Conservation (phyloP, 2,797 vertebrate genomes). For the Peromyscus melanophrys region DNA sequence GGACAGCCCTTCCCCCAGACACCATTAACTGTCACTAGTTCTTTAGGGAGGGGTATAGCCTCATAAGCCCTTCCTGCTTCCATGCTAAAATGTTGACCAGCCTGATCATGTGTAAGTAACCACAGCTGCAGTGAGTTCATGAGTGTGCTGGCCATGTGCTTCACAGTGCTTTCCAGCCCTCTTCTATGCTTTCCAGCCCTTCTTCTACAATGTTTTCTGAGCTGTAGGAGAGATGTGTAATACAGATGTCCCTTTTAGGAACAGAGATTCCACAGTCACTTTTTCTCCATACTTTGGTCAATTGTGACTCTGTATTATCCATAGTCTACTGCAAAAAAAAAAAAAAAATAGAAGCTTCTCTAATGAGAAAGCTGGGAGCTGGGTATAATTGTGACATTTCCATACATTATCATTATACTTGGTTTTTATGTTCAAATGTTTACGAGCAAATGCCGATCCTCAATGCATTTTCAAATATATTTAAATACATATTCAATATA, state of each 20-base stretch:
- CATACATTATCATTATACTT: background rate
- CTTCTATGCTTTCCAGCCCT: background rate
- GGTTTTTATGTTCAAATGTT: background rate
- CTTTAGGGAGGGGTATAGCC: background rate
- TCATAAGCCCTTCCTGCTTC: background rate
- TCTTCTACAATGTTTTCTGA: background rate
- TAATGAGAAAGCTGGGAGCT: background rate
- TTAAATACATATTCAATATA: background rate
- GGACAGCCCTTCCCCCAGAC: background rate
- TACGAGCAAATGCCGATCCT: background rate
- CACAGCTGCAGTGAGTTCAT: background rate
- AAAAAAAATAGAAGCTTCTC: background rate
- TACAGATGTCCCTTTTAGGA: background rate
- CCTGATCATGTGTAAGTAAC: no score
- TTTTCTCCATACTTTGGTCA: background rate
- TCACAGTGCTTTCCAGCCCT: background rate
- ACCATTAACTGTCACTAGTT: background rate
- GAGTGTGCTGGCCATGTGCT: background rate
- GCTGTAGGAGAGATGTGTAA: background rate
- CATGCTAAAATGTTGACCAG: background rate
- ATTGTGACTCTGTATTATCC: background rate
- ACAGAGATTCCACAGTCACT: background rate
- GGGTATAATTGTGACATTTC: background rate
- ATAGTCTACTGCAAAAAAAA: background rate
- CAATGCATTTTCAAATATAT: conserved; percentile 38